A percentile compares a stretch with the other conserved stretches of the same genome.
phyloP scores from a whole-genome alignment of 2,888 invertebrate genomes.

The Standfussiana lucernea region DNA sequence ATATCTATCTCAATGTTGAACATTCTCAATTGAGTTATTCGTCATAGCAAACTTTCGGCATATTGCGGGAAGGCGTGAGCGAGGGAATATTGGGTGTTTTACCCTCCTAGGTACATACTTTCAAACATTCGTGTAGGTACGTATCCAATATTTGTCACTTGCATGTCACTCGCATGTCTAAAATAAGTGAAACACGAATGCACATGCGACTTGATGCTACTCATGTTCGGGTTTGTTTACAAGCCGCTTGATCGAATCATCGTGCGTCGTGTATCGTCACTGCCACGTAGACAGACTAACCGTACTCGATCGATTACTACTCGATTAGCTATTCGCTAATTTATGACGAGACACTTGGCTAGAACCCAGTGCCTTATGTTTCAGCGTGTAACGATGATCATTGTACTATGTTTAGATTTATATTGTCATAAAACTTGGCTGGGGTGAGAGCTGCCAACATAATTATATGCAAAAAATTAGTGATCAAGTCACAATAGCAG shows the following conservation, averaged over 20 bases:
- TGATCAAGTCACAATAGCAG: slow-evolving; percentile 63
- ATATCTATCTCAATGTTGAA: too few species aligned
- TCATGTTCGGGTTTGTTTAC: slow-evolving; percentile 57
- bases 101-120: background rate
- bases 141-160: slow-evolving; percentile 8
- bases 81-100: background rate
- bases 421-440: slow-evolving; percentile 76
- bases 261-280: slow-evolving; percentile 45
- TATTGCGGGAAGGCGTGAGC: too few species aligned
- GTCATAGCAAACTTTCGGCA: too few species aligned
- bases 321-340: slow-evolving; percentile 64
- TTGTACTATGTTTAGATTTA: slow-evolving; percentile 79
- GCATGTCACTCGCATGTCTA: slow-evolving; percentile 30
- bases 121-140: slow-evolving; percentile 2
- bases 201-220: slow-evolving; percentile 26
- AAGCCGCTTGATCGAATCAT: slow-evolving; percentile 43
- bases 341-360: slow-evolving; percentile 74
- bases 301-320: slow-evolving; percentile 65
- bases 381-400: slow-evolving; percentile 61
- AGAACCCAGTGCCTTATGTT: slow-evolving; percentile 70
- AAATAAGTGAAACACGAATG: slow-evolving; percentile 40
- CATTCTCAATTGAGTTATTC: too few species aligned
- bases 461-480: slow-evolving; percentile 49
- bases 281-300: slow-evolving; percentile 51
- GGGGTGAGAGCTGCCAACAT: slow-evolving; percentile 66